A percentile compares a stretch with the other conserved stretches of the same genome.
These are phyloP conservation scores for Epinotia bilunana DNA, from an alignment of 2,888 invertebrate species.

Conservation along the genomic window DNA sequence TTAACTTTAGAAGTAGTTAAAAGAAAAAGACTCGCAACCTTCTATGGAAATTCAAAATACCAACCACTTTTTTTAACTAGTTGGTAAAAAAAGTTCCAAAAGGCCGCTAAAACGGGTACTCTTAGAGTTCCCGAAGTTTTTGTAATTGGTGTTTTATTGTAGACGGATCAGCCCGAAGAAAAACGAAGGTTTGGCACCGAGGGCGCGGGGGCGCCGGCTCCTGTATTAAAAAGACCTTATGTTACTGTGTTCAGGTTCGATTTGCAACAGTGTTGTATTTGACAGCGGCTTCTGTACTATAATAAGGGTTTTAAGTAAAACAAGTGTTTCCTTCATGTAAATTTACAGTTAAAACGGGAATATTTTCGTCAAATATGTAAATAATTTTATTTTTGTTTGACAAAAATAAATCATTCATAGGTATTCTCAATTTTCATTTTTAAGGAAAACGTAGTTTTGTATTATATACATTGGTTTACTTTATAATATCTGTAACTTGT, in stretches of 20 bases:
- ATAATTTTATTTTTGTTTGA: no score
- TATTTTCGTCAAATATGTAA: no score
- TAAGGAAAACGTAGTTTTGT: not conserved
- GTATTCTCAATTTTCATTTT: not conserved
- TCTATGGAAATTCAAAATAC: not conserved
- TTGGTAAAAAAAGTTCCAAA: conserved; percentile 12
- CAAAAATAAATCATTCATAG: no score
- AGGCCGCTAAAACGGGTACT: conserved; percentile 52
- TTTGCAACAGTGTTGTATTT: not conserved
- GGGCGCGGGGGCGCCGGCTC: conserved; percentile 40
- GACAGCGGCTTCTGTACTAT: not conserved
- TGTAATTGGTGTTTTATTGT: conserved; percentile 76
- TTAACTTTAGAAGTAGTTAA: not conserved
- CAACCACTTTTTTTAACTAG: not conserved
- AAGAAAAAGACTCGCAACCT: not conserved
- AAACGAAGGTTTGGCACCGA: conserved; percentile 59
- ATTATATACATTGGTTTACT: not conserved
- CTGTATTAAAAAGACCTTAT: not conserved
- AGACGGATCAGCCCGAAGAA: conserved; percentile 62
- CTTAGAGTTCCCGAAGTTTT: conserved; percentile 74
- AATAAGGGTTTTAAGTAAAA: no score
- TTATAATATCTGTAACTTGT: not conserved
- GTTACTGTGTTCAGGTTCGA: not conserved
- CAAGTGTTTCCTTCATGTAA: no score
- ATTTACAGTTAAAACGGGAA: no score